Evolutionary conservation across 2,113 vertebrate genomes (phyloP).

Genomic region (Micronisus gabar): DNA sequence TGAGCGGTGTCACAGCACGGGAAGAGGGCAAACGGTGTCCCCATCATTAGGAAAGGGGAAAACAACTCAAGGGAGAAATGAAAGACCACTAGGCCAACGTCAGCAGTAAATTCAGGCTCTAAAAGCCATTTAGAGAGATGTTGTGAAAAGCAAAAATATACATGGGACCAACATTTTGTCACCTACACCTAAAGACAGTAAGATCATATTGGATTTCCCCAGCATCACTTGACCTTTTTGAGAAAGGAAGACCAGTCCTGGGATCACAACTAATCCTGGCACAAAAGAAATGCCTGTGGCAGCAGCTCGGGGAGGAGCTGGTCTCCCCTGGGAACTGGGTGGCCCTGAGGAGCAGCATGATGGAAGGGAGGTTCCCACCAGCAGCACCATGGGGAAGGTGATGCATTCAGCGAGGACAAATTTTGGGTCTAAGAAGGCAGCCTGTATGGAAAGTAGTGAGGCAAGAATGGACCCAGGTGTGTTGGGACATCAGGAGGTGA

Average conservation of each 20-base stretch:
- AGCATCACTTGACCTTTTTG: not conserved
- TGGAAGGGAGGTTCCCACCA: not conserved
- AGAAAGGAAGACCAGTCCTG: not conserved
- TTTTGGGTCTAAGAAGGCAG: not conserved
- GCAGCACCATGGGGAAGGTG: not conserved
- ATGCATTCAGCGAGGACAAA: not conserved
- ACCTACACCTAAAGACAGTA: not conserved
- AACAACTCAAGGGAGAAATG: not conserved
- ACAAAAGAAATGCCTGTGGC: not conserved
- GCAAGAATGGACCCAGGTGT: not conserved
- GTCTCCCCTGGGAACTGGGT: not conserved
- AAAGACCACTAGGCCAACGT: not conserved
- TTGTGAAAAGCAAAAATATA: not conserved
- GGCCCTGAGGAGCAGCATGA: not conserved
- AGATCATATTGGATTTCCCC: not conserved
- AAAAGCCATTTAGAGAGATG: not conserved
- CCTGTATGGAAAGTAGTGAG: not conserved
- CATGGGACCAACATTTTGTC: not conserved
- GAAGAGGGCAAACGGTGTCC: not conserved
- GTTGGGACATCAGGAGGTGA: not conserved
- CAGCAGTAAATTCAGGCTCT: not conserved
- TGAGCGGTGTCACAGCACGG: not conserved
- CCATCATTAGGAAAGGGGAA: not conserved
- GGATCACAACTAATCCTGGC: not conserved
- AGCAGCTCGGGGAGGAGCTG: not conserved